Conservation (phyloP, 2,113 vertebrate species). For the Brachyhypopomus gauderio region DNA sequence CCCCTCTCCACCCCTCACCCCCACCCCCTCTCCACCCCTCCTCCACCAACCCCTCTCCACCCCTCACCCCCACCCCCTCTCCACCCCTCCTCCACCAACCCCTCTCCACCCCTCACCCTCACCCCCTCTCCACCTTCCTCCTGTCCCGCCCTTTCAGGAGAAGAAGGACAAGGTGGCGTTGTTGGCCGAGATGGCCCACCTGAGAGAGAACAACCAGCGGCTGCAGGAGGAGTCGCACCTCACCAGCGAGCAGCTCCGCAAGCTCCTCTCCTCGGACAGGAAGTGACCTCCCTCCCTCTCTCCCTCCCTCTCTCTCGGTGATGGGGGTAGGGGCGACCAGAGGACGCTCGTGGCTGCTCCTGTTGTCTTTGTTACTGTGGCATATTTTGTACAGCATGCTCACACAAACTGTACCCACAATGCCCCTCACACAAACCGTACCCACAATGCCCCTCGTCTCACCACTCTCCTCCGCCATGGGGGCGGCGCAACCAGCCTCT, state of each 20-base stretch:
- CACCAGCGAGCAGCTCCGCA: conserved; percentile 86
- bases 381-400: conserved; percentile 16
- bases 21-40: too few species aligned
- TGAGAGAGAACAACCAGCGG: conserved; percentile 89
- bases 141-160: conserved; percentile 72
- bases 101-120: too few species aligned
- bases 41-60: not conserved
- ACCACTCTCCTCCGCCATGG: not conserved
- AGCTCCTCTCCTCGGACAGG: conserved; percentile 77
- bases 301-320: not conserved
- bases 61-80: too few species aligned
- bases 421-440: not conserved
- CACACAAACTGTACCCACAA: not conserved
- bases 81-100: not conserved
- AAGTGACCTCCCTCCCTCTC: conserved; percentile 60
- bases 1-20: not conserved
- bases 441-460: conserved; percentile 21
- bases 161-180: conserved; percentile 90
- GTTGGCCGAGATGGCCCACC: conserved; percentile 85
- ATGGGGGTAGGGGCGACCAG: too few species aligned
- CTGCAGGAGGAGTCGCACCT: conserved; percentile 86
- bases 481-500: too few species aligned
- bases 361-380: not conserved
- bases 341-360: not conserved
- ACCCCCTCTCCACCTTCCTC: not conserved